These are phyloP conservation scores for Mellivora capensis DNA, from an alignment of 2,113 vertebrate species.

Conservation along the genomic window DNA sequence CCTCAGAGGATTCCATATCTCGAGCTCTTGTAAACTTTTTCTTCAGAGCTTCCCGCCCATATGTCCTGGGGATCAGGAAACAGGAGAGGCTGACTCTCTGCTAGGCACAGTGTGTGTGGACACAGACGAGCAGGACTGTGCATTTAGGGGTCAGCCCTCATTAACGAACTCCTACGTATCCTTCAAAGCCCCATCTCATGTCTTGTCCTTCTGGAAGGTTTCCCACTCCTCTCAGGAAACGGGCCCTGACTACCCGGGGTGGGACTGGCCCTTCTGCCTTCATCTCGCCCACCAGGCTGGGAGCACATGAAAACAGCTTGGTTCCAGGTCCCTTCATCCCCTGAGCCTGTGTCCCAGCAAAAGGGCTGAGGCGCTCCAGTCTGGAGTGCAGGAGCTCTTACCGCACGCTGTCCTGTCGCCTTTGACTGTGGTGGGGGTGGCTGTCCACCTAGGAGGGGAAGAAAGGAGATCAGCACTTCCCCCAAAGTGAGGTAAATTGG, in stretches of 20 bases:
- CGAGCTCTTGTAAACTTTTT: conserved; percentile 89
- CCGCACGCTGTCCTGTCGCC: conserved; percentile 63
- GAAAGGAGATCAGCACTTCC: neutral
- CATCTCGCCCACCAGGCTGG: neutral
- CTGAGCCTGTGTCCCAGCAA: neutral
- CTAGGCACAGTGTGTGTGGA: neutral
- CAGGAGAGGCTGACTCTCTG: accelerated
- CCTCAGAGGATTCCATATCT: conserved; percentile 87
- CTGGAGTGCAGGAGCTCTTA: conserved; percentile 55
- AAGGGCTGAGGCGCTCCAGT: conserved; percentile 61
- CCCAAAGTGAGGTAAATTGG: neutral
- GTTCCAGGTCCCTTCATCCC: neutral
- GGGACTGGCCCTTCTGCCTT: neutral
- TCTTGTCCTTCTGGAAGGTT: neutral
- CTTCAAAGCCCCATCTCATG: neutral
- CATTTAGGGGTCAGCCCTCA: neutral
- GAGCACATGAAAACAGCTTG: too few species aligned
- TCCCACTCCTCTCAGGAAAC: neutral
- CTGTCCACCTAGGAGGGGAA: conserved; percentile 10
- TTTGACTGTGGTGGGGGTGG: neutral
- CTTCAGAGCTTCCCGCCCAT: conserved; percentile 87
- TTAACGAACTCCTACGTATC: neutral
- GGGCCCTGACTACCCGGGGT: neutral
- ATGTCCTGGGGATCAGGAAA: conserved; percentile 74
- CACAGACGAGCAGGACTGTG: neutral